Base-by-base conservation (phyloP, 2,113 vertebrate species). In the Lophochroa leadbeateri region DNA sequence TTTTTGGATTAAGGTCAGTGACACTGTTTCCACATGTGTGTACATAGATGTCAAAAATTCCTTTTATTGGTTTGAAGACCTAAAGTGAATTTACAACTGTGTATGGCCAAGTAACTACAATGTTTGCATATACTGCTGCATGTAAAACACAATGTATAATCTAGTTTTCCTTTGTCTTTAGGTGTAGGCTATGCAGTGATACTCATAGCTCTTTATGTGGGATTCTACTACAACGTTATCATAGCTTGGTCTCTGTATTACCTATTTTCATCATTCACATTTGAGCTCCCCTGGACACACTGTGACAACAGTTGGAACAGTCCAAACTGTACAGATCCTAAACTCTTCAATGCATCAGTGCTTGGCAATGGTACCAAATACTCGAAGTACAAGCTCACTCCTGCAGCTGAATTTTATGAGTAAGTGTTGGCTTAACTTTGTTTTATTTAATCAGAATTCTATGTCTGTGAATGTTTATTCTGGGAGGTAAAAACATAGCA, bases 211-310 rank as follows among this genome's bases (percentile, higher is more conserved):
- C 96, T 99, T 70, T 99, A 99, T 25, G 99, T 99, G 53, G 99
- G 99, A 94, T 99, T 99, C 98, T 99, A 99, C 98, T 99, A 99
- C 98, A 99, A 99, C 8, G 99, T 99, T 97, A 99, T 99, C 98
- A 99, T 99, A 55, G 99, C 99, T 81, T 99, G 99, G 99, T 99
- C 99, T 9, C 98, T 99, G 33, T 98, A 99, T 98, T 99, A 99
- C 97, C 98, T 99, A 91, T 99, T 98, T 96, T 99, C 99, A 82
- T 99, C 99, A 52, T 99, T 99, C 98, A 99, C 98, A 52, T 97
- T 94, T 19, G 98, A 98, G 44, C 98, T 99, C 28, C 99, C 99
- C 3, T 99, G 99, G 99, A 98, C 98, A 10, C 93, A 96, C 58
- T 99, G 99, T 25, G 98, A 97, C 80, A 99, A 99, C 82, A 70